phyloP scores from a whole-genome alignment of 2,797 vertebrate genomes.

The Chloroceryle inda region DNA sequence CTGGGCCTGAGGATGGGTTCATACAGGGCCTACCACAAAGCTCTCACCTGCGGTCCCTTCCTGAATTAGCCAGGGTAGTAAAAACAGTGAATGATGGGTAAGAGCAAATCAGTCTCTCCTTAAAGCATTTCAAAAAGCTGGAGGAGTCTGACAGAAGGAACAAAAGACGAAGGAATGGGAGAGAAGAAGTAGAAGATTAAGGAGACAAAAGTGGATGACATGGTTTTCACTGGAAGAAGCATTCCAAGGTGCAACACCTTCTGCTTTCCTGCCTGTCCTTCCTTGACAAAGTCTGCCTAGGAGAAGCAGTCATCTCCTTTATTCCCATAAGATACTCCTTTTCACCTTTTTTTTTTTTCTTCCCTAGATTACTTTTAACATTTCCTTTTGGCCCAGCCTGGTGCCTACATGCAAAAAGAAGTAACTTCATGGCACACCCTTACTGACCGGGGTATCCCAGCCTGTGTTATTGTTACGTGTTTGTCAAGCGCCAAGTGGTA shows the following conservation, averaged over 20 bases:
- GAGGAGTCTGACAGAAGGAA: neutral
- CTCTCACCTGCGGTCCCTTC: fast-evolving
- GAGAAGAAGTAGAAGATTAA: neutral
- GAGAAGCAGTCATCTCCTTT: neutral
- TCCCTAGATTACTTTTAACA: neutral
- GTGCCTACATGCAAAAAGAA: neutral
- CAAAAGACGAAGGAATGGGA: neutral
- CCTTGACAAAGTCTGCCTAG: neutral
- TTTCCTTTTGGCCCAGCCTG: neutral
- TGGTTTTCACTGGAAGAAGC: neutral
- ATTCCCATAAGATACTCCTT: neutral
- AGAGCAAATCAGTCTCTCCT: neutral
- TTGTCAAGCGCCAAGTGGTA: neutral
- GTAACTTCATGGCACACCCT: neutral
- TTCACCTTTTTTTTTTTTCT: neutral
- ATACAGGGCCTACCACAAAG: neutral
- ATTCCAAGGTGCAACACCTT: neutral
- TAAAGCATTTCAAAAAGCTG: neutral
- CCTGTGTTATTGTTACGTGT: neutral
- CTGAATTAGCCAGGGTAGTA: neutral
- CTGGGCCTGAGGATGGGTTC: fast-evolving
- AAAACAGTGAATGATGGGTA: neutral
- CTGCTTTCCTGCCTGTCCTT: neutral
- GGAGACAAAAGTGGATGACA: neutral
- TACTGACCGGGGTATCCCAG: neutral